phyloP scores from a whole-genome alignment of 2,113 vertebrate genomes.

The Rana temporaria region DNA sequence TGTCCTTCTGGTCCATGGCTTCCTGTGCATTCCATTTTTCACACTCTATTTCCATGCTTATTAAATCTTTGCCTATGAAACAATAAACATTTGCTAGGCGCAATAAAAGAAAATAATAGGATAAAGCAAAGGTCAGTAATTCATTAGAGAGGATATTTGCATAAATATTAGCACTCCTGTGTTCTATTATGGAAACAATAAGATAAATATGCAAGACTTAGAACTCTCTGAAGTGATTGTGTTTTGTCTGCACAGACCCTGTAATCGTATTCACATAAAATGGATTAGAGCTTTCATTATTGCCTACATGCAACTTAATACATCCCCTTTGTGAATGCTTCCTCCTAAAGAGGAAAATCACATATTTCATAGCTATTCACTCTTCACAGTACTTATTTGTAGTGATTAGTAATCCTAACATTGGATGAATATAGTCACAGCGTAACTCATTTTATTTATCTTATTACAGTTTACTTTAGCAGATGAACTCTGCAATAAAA shows the following conservation, averaged over 20 bases:
- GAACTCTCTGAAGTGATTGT: neutral
- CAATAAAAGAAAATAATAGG: neutral
- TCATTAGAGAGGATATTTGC: conserved; percentile 15
- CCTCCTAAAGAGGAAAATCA: conserved; percentile 10
- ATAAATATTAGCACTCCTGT: neutral
- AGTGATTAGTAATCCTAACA: conserved; percentile 7
- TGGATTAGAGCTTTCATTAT: conserved; percentile 17
- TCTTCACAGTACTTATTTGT: neutral
- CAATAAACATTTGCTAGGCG: neutral
- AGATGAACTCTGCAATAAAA: neutral
- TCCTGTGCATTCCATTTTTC: neutral
- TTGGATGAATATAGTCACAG: neutral
- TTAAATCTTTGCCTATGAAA: neutral
- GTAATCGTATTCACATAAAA: conserved; percentile 24
- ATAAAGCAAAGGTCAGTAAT: neutral
- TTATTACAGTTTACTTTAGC: neutral
- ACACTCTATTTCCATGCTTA: neutral
- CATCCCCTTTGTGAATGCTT: conserved; percentile 8
- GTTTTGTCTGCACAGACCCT: neutral
- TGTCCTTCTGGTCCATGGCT: neutral
- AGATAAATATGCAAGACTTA: neutral
- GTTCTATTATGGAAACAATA: neutral
- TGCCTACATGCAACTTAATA: conserved; percentile 11
- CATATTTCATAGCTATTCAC: conserved; percentile 29
- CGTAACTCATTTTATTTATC: neutral